Base-by-base conservation (phyloP, 2,888 invertebrate genomes). In the Drosophila fungiperda region DNA sequence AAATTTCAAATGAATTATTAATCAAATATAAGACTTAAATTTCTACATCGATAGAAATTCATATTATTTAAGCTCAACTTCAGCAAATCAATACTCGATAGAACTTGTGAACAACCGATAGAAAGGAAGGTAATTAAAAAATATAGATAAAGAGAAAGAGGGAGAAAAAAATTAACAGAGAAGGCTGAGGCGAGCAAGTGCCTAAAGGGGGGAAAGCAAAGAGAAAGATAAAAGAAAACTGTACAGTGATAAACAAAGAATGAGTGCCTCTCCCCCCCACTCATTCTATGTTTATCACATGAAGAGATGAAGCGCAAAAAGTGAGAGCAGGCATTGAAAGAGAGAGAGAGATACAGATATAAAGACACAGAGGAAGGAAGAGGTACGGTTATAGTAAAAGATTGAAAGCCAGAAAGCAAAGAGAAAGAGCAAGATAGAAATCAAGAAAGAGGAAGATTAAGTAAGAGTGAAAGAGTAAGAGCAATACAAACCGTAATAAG, bases 361-460 rank as follows among this genome's bases (percentile, higher is more conserved):
- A 3, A 6, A 54, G 12, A 15, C 12, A 12, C 2, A 8, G 1
- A 12, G 15, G 7, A 0, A 6, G 20, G 11, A 6, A 26, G 12
- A n/a, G 0, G 12, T 4, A n/a, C 1, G 0, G 0, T n/a, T n/a
- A 3, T 7, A 23, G 12, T 12, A 45, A 33, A 0, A 7, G 26
- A 54, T 7, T 3, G 6, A 36, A 35, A 23, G 5, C 5, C 8
- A 26, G 3, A 54, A 7, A 3, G 3, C 11, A 3, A 8, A n/a
- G 23, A 33, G 5, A 7, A 3, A n/a, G 29, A 15, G 2, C n/a
- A 1, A 15, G 0, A 8, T 12, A 38, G 8, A 29, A 3, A n/a
- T 2, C 8, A 1, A 15, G n/a, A n/a, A 15, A n/a, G 1, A n/a
- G 0, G 12, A 8, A 17, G 5, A 26, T 17, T 2, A 23, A 4